Base-by-base conservation (phyloP, 2,888 invertebrate genomes). In the Agonopterix heracliana region DNA sequence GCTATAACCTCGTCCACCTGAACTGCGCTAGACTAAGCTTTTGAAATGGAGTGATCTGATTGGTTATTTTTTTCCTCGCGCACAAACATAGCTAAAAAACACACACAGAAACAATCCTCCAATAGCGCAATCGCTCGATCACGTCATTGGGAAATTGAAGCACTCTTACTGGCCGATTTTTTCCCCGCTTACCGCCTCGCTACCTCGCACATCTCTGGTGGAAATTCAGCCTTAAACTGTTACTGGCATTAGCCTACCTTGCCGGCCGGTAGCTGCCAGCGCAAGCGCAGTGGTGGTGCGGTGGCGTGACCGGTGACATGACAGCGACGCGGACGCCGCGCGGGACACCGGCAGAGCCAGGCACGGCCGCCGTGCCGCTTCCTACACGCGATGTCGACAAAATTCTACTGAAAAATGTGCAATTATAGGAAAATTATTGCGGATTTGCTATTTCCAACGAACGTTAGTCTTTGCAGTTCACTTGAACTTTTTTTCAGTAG, bases 291-390 rank as follows among this genome's bases (percentile, higher is more conserved):
- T 46, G 55, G 55, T 58, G 56, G 49, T 45, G 53, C 36, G 49
- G 59, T 81, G 66, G 78, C 85, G 86, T 85, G 85, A 81, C 78
- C 71, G 67, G 72, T 64, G 71, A 84, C 80, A 80, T 78, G 85
- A 80, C 81, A 78, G 75, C 72, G 68, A 26, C 72, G 68, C 63
- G 68, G 66, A 68, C 66, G 61, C 63, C 56, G 68, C 66, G 72
- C 70, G 69, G 68, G 71, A 61, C 61, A 68, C 64, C 66, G 62
- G 63, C 64, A 73, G 59, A 53, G 60, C 78, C 81, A 71, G 85
- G 83, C 74, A 82, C 84, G 73, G 71, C 61, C 60, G 58, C 57
- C 55, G 59, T 59, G 58, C 57, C 55, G 59, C 60, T 63, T 62
- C 69, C 71, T 68, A 58, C 86, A 85, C 86, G 85, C 86, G 79